Conservation (phyloP, 92 coral and sea anemone genomes). For the Heteractis magnifica region DNA sequence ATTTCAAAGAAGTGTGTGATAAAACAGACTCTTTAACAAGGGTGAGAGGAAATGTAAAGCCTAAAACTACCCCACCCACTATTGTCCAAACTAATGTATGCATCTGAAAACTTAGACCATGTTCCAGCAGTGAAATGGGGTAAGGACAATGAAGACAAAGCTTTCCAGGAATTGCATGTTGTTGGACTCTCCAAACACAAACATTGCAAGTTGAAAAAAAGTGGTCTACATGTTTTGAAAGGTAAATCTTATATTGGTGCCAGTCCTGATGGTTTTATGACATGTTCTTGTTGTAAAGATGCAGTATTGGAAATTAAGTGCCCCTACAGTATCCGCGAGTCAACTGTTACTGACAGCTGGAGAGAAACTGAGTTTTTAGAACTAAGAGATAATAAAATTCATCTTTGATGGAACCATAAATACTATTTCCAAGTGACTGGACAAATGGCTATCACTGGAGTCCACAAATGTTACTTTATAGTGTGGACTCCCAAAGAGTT, state of each 20-base stretch:
- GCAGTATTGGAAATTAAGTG: slow-evolving; percentile 64
- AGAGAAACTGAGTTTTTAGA: slow-evolving; percentile 22
- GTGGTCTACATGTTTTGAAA: slow-evolving; percentile 34
- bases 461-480: slow-evolving; percentile 29
- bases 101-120: slow-evolving; percentile 31
- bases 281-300: slow-evolving; percentile 63
- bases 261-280: slow-evolving; percentile 52
- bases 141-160: slow-evolving; percentile 32
- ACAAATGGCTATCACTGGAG: too few species aligned
- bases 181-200: not conserved
- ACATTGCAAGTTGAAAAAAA: too few species aligned
- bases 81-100: slow-evolving; percentile 29
- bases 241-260: slow-evolving; percentile 59
- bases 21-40: not conserved
- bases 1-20: slow-evolving; percentile 24
- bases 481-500: slow-evolving; percentile 39
- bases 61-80: not conserved
- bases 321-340: slow-evolving; percentile 44
- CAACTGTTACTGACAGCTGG: slow-evolving; percentile 18
- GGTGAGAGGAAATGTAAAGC: too few species aligned
- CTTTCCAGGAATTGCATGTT: slow-evolving; percentile 21
- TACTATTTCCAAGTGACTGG: too few species aligned
- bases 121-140: slow-evolving; percentile 51
- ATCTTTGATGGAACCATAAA: too few species aligned
- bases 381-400: slow-evolving; percentile 1